phyloP scores from a whole-genome alignment of 2,113 vertebrate species.

The Chiloscyllium plagiosum region DNA sequence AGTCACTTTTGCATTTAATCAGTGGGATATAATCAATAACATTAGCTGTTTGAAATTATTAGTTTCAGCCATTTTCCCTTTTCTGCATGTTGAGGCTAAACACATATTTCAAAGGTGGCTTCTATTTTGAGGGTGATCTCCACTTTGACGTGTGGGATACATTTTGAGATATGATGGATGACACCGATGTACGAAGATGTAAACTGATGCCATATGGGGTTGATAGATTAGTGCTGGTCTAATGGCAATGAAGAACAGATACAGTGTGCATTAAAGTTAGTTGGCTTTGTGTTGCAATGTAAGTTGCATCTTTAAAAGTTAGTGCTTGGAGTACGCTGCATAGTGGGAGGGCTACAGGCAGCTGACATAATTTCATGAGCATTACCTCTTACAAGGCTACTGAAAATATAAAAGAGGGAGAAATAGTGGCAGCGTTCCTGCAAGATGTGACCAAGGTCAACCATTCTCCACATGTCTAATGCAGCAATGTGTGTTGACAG shows the following conservation, averaged over 20 bases:
- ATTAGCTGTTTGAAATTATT: neutral
- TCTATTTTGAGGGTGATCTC: neutral
- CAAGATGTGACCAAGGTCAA: neutral
- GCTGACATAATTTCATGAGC: neutral
- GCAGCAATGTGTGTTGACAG: neutral
- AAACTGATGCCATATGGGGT: neutral
- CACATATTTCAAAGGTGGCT: neutral
- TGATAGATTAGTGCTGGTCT: neutral
- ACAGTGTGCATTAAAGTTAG: neutral
- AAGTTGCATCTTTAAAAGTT: neutral
- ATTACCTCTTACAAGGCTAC: neutral
- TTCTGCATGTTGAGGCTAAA: neutral
- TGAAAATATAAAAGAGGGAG: neutral
- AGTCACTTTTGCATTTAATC: neutral
- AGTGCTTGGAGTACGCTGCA: neutral
- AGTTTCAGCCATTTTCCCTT: neutral
- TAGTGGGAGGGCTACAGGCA: neutral
- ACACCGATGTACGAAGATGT: neutral
- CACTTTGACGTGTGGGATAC: neutral
- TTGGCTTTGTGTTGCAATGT: neutral
- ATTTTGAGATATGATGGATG: neutral
- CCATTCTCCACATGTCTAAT: neutral
- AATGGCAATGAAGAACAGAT: neutral
- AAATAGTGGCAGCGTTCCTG: neutral
- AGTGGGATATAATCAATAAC: neutral